phyloP scores from a whole-genome alignment of 2,113 vertebrate genomes.

The Myrmecobius fasciatus region DNA sequence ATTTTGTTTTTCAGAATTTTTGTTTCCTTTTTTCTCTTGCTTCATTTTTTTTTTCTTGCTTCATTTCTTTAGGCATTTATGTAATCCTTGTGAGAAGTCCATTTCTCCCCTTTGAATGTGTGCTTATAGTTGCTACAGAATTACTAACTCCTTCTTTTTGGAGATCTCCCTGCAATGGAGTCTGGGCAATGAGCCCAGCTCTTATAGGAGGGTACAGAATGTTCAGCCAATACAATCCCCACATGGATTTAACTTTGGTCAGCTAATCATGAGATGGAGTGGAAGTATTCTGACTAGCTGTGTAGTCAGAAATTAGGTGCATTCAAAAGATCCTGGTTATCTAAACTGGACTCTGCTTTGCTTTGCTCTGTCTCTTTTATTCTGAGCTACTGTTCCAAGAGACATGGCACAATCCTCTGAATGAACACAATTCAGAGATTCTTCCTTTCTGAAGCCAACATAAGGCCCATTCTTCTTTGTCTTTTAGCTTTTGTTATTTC shows the following conservation, averaged over 20 bases:
- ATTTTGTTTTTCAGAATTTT: background rate
- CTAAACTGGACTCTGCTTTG: too few species aligned
- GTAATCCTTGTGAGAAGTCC: background rate
- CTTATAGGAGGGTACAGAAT: background rate
- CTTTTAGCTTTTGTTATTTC: too few species aligned
- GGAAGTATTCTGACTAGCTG: background rate
- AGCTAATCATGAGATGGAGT: background rate
- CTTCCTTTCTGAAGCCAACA: too few species aligned
- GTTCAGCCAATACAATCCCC: background rate
- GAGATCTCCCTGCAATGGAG: background rate
- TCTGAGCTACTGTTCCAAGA: too few species aligned
- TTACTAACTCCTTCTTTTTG: background rate
- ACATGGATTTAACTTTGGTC: background rate
- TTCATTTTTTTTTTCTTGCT: background rate
- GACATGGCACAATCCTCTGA: too few species aligned
- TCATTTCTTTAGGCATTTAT: background rate
- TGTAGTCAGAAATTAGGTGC: background rate
- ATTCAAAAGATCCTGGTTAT: background rate
- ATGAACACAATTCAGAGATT: too few species aligned
- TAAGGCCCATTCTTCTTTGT: too few species aligned
- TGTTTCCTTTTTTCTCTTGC: background rate
- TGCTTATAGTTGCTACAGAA: background rate
- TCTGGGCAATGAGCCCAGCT: background rate
- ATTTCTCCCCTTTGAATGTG: background rate
- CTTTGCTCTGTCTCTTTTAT: too few species aligned